Conservation (phyloP, 2,797 vertebrate species). For the Acridotheres tristis region DNA sequence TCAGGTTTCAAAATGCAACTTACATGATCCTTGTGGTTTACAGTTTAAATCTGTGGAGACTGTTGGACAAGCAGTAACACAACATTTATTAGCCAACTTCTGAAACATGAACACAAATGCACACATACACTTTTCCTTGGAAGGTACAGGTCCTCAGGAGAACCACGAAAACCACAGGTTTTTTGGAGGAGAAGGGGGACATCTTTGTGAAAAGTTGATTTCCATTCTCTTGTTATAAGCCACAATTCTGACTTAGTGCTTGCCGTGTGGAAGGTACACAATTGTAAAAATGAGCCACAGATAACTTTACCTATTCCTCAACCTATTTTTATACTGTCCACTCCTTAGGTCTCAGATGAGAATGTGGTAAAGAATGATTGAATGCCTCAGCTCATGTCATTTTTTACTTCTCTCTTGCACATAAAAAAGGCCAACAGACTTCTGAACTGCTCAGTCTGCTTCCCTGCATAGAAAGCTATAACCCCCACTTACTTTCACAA, state of each 20-base stretch:
- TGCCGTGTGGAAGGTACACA: accelerated
- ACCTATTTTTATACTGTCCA: background rate
- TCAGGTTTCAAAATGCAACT: background rate
- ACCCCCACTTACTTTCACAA: background rate
- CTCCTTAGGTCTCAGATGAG: background rate
- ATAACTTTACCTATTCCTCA: background rate
- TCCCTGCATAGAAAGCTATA: background rate
- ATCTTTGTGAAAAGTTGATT: accelerated
- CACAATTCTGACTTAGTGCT: accelerated
- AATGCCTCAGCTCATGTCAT: background rate
- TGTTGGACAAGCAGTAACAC: background rate
- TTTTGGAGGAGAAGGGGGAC: accelerated
- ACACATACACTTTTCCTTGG: accelerated
- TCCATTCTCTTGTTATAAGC: background rate
- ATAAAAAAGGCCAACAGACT: background rate
- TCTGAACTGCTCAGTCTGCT: background rate
- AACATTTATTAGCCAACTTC: background rate
- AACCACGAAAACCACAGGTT: accelerated
- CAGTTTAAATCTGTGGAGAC: background rate
- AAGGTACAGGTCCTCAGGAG: background rate
- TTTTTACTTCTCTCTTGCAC: background rate
- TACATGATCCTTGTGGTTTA: background rate
- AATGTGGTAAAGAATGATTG: background rate
- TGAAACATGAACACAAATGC: accelerated
- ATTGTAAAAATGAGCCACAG: background rate